These are phyloP conservation scores for Mystacides longicornis DNA, from an alignment of 2,888 invertebrate species.

Conservation along the genomic window DNA sequence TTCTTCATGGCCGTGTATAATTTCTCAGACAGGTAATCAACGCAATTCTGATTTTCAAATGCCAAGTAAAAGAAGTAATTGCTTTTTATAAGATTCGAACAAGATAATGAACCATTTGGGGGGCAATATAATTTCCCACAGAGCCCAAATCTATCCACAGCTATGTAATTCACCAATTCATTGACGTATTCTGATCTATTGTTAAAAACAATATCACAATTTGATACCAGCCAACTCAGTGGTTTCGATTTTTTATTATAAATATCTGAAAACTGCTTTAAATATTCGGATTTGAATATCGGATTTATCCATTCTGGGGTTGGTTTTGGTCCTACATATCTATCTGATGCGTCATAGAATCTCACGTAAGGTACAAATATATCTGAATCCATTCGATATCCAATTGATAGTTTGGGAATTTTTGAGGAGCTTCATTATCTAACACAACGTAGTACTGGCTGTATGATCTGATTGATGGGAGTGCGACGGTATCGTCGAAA, in stretches of 20 bases:
- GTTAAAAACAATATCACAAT: conserved; percentile 38
- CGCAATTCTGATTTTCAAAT: conserved; percentile 62
- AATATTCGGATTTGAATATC: not conserved
- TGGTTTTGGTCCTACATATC: conserved; percentile 30
- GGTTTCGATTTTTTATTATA: conserved; percentile 38
- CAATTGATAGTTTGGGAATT: conserved; percentile 48
- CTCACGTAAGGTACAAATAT: conserved; percentile 39
- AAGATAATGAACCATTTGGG: conserved; percentile 27
- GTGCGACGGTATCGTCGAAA: conserved; percentile 31
- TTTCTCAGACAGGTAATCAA: conserved; percentile 64
- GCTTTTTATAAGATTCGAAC: conserved; percentile 37
- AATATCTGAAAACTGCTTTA: conserved; percentile 2
- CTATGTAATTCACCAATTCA: conserved; percentile 48
- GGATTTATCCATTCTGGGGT: conserved; percentile 30
- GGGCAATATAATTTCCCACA: conserved; percentile 45
- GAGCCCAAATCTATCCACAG: conserved; percentile 55
- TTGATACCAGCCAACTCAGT: conserved; percentile 51
- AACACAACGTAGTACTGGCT: conserved; percentile 46
- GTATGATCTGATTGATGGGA: conserved; percentile 34
- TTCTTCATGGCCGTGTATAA: conserved; percentile 41
- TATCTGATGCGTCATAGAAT: conserved; percentile 31
- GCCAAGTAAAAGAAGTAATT: conserved; percentile 60
- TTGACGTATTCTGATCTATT: conserved; percentile 37
- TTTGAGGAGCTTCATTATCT: conserved; percentile 38
- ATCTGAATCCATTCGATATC: conserved; percentile 47